Percentiles rank a stretch among this genome's conserved stretches.
phyloP scores from a whole-genome alignment of 1,140 invertebrate genomes.

The Apocrypta bakeri region DNA sequence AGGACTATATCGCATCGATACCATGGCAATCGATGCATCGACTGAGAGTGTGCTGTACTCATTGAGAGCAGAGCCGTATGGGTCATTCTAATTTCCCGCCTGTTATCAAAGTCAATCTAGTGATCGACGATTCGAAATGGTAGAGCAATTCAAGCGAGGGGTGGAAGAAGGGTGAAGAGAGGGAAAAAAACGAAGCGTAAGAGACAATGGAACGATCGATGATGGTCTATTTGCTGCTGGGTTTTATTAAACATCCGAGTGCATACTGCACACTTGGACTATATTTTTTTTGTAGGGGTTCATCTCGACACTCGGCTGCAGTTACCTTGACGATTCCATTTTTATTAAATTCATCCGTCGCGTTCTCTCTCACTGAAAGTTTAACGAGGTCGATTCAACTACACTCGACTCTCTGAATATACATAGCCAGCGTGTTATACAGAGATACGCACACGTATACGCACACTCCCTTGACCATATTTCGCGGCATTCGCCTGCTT shows the following conservation, averaged over 20 bases:
- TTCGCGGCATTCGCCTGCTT: too few species aligned
- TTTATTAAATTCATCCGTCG: not conserved
- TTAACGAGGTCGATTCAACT: not conserved
- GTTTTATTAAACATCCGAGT: not conserved
- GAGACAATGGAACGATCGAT: slow-evolving; percentile 25
- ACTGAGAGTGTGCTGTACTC: too few species aligned
- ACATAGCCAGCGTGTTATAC: not conserved
- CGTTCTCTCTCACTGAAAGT: not conserved
- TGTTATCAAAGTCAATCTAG: not conserved
- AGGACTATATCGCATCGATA: not conserved
- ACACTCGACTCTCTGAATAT: not conserved
- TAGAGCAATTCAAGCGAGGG: not conserved
- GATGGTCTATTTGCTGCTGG: slow-evolving; percentile 14
- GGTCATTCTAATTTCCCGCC: slow-evolving; percentile 1
- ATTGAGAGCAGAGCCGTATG: too few species aligned
- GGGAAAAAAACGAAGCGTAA: not conserved
- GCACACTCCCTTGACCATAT: too few species aligned
- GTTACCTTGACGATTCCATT: slow-evolving; percentile 5
- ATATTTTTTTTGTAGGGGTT: not conserved
- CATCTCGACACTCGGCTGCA: not conserved
- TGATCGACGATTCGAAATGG: slow-evolving; percentile 20
- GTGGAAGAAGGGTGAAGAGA: not conserved
- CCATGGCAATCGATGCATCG: not conserved
- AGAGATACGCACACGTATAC: not conserved
- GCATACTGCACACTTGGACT: not conserved